Evolutionary conservation across 2,888 invertebrate genomes (phyloP).

Genomic region (Alcis repandata): DNA sequence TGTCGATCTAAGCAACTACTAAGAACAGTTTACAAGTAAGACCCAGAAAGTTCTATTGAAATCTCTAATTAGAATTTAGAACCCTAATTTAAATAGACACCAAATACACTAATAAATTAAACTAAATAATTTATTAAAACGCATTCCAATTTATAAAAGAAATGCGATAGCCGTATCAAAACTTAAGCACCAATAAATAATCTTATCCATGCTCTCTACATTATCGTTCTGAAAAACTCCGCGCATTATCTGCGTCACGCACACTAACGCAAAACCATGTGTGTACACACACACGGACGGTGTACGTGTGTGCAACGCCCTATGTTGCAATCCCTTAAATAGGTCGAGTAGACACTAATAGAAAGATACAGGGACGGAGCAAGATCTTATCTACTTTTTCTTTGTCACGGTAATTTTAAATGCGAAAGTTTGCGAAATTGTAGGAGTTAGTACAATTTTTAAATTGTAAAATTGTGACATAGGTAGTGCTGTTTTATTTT

Average conservation of each 20-base stretch:
- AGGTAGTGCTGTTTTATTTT: too few species aligned
- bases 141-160: slow-evolving; percentile 26
- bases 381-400: slow-evolving; percentile 15
- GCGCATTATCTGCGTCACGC: slow-evolving; percentile 47
- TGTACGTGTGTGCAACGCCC: slow-evolving; percentile 64
- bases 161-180: slow-evolving; percentile 35
- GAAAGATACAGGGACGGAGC: slow-evolving; percentile 77
- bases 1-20: too few species aligned
- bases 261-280: slow-evolving; percentile 48
- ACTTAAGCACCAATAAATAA: slow-evolving; percentile 19
- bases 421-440: too few species aligned
- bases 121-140: background rate
- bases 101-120: background rate
- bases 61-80: too few species aligned
- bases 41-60: too few species aligned
- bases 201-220: slow-evolving; percentile 36
- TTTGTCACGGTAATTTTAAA: too few species aligned
- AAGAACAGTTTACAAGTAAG: too few species aligned
- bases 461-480: too few species aligned
- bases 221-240: slow-evolving; percentile 31
- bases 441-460: too few species aligned
- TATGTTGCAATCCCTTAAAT: slow-evolving; percentile 86
- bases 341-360: slow-evolving; percentile 83
- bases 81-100: too few species aligned
- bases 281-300: slow-evolving; percentile 45